Percentiles rank a stretch among this genome's conserved stretches.
Evolutionary conservation across 2,113 vertebrate species (phyloP).

Genomic region (Podarcis muralis): DNA sequence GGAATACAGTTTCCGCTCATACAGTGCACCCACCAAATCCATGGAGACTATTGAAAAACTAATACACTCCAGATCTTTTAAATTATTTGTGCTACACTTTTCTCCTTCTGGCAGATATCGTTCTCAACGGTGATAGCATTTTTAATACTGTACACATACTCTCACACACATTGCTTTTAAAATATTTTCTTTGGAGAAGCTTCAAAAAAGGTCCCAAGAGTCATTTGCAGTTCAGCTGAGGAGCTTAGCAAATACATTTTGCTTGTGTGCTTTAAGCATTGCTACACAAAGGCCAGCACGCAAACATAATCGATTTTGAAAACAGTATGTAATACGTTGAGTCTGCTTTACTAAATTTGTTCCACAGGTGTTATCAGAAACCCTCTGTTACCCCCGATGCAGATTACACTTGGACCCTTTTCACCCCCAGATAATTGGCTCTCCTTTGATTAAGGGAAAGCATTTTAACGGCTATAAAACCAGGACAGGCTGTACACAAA

Average conservation of each 20-base stretch:
- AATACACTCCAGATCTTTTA: neutral
- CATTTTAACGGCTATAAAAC: constrained; percentile 48
- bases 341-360: constrained; percentile 19
- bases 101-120: neutral
- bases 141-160: neutral
- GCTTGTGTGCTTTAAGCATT: constrained; percentile 4
- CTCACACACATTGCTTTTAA: neutral
- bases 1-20: neutral
- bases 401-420: neutral
- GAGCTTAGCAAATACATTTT: neutral
- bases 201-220: neutral
- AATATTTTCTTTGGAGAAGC: constrained; percentile 15
- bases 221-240: constrained; percentile 13
- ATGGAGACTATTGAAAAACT: neutral
- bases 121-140: neutral
- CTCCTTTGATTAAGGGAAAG: constrained; percentile 15
- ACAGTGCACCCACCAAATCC: neutral
- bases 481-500: constrained; percentile 19
- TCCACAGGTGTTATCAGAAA: constrained; percentile 14
- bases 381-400: neutral
- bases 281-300: neutral
- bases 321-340: constrained; percentile 9
- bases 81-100: neutral
- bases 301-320: constrained; percentile 26
- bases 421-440: constrained; percentile 32